Conservation (phyloP, 2,888 invertebrate species). For the Crematogaster levior region DNA sequence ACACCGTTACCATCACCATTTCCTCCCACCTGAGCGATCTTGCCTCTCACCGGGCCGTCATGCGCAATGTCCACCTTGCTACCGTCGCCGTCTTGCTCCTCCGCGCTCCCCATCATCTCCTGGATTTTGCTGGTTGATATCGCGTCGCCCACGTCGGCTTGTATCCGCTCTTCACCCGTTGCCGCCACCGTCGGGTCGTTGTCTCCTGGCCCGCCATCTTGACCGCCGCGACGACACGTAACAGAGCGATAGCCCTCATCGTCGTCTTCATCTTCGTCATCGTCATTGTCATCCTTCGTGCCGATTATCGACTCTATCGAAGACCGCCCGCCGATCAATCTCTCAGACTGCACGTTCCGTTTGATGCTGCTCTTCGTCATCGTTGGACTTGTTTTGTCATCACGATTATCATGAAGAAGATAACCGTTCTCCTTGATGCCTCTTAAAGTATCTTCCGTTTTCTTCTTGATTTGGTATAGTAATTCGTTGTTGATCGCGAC, state of each 20-base stretch:
- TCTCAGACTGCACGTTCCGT: slow-evolving; percentile 44
- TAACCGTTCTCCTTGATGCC: slow-evolving; percentile 9
- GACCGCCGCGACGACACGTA: slow-evolving; percentile 26
- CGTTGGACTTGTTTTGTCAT: slow-evolving; percentile 26
- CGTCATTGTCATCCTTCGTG: slow-evolving; percentile 21
- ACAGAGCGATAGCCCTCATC: slow-evolving; percentile 54
- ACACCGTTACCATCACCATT: slow-evolving; percentile 71
- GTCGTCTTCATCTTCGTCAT: slow-evolving; percentile 46
- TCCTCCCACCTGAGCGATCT: slow-evolving; percentile 64
- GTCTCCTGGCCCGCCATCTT: slow-evolving; percentile 58
- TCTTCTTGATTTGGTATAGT: slow-evolving; percentile 32
- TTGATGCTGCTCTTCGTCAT: slow-evolving; percentile 36
- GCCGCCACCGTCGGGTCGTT: slow-evolving; percentile 43
- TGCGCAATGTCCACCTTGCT: slow-evolving; percentile 86
- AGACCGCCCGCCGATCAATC: slow-evolving; percentile 36
- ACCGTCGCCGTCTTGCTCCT: slow-evolving; percentile 59
- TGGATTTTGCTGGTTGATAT: slow-evolving; percentile 77
- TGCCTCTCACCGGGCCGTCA: slow-evolving; percentile 75
- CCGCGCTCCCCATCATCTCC: slow-evolving; percentile 76
- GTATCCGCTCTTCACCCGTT: slow-evolving; percentile 16
- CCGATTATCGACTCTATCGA: slow-evolving; percentile 25
- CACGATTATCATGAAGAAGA: slow-evolving; percentile 25
- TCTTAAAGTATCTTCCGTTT: neutral
- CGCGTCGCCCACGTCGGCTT: slow-evolving; percentile 72
- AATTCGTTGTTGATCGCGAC: slow-evolving; percentile 49